These are phyloP conservation scores for Hirudinaria manillensis DNA, from an alignment of 2,888 invertebrate species.

Conservation along the genomic window DNA sequence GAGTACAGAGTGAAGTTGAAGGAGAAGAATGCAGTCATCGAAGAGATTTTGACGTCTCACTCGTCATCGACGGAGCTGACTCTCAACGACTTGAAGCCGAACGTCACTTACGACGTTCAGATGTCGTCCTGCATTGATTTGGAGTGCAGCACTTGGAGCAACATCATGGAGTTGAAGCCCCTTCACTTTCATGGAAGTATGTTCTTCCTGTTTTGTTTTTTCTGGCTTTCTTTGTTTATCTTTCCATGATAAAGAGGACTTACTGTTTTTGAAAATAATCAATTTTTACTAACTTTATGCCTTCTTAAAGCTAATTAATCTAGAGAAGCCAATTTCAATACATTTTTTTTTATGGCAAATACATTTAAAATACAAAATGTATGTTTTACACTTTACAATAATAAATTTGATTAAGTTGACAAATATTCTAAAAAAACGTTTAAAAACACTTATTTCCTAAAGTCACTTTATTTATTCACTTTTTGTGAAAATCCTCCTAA, in stretches of 20 bases:
- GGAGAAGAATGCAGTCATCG: background rate
- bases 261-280: background rate
- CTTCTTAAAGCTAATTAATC: background rate
- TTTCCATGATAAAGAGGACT: background rate
- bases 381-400: too few relatives aligned
- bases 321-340: too few relatives aligned
- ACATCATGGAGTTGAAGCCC: background rate
- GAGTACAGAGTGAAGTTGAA: constrained; percentile 4
- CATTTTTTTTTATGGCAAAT: too few relatives aligned
- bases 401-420: too few relatives aligned
- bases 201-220: background rate
- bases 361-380: too few relatives aligned
- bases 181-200: background rate
- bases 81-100: constrained; percentile 86
- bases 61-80: constrained; percentile 60
- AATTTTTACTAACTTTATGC: background rate
- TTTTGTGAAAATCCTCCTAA: too few relatives aligned
- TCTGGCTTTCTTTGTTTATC: background rate
- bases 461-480: too few relatives aligned
- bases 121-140: constrained; percentile 91
- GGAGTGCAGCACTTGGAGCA: constrained; percentile 52
- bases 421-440: too few relatives aligned
- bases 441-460: too few relatives aligned
- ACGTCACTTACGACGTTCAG: constrained; percentile 78
- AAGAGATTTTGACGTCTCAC: background rate